Conservation (phyloP, 2,888 invertebrate genomes). For the Baccha elongata region DNA sequence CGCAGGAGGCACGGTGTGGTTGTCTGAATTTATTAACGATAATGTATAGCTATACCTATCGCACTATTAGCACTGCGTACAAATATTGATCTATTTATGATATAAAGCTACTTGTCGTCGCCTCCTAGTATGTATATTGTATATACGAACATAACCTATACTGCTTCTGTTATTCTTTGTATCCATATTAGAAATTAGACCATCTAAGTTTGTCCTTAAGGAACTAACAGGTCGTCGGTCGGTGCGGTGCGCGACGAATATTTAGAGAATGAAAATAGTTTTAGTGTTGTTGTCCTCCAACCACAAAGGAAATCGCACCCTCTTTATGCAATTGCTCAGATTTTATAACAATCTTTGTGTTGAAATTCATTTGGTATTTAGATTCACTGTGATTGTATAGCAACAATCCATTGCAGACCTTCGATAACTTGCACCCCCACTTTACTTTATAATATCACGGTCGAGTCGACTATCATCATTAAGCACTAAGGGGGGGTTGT, state of each 20-base stretch:
- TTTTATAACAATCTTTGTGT: slow-evolving; percentile 61
- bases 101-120: neutral
- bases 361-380: slow-evolving; percentile 35
- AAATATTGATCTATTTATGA: slow-evolving; percentile 52
- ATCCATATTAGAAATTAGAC: neutral
- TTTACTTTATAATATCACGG: slow-evolving; percentile 12
- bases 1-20: too few species aligned
- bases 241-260: too few species aligned
- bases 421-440: neutral
- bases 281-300: slow-evolving; percentile 45
- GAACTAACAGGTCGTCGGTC: slow-evolving; percentile 8
- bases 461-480: slow-evolving; percentile 55
- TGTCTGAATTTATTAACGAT: slow-evolving; percentile 52
- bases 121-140: neutral
- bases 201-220: slow-evolving; percentile 2
- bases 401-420: neutral
- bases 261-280: slow-evolving; percentile 13
- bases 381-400: slow-evolving; percentile 30
- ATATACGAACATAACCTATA: too few species aligned
- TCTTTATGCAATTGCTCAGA: slow-evolving; percentile 61
- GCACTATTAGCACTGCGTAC: slow-evolving; percentile 65
- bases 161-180: neutral
- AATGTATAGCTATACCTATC: slow-evolving; percentile 48
- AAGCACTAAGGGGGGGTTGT: slow-evolving; percentile 6
- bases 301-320: slow-evolving; percentile 61